A percentile compares a stretch with the other conserved stretches of the same genome.
Evolutionary conservation across 2,113 vertebrate genomes (phyloP).

Genomic region (Coregonus clupeaformis): DNA sequence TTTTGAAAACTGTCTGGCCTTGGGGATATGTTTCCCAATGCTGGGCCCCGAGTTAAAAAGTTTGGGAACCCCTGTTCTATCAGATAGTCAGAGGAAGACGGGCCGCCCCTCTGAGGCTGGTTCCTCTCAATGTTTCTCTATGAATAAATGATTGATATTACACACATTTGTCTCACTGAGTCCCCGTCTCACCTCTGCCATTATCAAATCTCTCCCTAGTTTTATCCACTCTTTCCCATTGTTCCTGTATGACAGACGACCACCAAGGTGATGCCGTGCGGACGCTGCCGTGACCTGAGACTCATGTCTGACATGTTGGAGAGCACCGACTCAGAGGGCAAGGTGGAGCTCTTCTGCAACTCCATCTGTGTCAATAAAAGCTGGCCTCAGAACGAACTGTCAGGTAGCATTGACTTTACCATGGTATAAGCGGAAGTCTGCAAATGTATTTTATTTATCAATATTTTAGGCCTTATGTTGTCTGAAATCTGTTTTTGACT

Average conservation of each 20-base stretch:
- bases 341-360: conserved; percentile 67
- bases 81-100: background rate
- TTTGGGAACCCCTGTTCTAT: no score
- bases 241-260: conserved; percentile 43
- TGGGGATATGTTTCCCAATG: no score
- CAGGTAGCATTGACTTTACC: conserved; percentile 16
- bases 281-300: conserved; percentile 48
- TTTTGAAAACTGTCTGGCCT: no score
- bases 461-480: no score
- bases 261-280: conserved; percentile 56
- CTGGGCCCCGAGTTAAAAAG: no score
- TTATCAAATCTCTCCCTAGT: background rate
- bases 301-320: conserved; percentile 61
- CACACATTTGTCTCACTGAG: background rate
- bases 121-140: background rate
- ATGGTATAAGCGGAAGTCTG: background rate
- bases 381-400: conserved; percentile 55
- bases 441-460: background rate
- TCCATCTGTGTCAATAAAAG: conserved; percentile 54
- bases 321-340: conserved; percentile 58
- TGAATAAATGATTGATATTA: background rate
- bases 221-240: background rate
- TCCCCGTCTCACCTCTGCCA: background rate
- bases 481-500: background rate
- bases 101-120: no score